A percentile compares a stretch with the other conserved stretches of the same genome.
These are phyloP conservation scores for Bovichtus variegatus DNA, from an alignment of 2,797 vertebrate species.

Conservation along the genomic window DNA sequence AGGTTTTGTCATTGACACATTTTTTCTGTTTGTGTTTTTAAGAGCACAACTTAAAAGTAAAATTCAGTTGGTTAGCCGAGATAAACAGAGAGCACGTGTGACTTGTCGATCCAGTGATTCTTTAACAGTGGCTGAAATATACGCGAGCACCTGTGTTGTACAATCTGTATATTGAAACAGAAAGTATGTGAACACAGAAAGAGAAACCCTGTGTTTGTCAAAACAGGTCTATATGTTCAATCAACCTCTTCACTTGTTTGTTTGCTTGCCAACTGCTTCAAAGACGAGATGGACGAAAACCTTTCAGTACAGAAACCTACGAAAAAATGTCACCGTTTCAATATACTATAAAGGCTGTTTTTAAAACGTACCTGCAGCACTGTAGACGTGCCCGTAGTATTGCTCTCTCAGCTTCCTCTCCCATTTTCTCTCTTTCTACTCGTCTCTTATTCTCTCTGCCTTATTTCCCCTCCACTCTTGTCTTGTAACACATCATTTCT, in stretches of 20 bases:
- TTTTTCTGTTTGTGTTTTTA: conserved; percentile 7
- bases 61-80: background rate
- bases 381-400: background rate
- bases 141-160: background rate
- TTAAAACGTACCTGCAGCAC: background rate
- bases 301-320: background rate
- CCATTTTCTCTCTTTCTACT: background rate
- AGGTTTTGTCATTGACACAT: background rate
- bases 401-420: background rate
- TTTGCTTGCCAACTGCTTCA: background rate
- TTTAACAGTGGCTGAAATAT: background rate
- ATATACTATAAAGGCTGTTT: background rate
- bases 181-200: background rate
- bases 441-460: background rate
- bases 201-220: background rate
- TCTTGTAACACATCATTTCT: background rate
- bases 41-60: background rate
- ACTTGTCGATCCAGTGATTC: background rate
- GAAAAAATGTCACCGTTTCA: background rate
- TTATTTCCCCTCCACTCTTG: conserved; percentile 3
- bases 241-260: background rate
- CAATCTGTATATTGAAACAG: background rate
- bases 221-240: background rate
- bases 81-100: background rate
- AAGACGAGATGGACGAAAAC: background rate